Conservation (phyloP, 2,113 vertebrate species). For the Microtus montanus region DNA sequence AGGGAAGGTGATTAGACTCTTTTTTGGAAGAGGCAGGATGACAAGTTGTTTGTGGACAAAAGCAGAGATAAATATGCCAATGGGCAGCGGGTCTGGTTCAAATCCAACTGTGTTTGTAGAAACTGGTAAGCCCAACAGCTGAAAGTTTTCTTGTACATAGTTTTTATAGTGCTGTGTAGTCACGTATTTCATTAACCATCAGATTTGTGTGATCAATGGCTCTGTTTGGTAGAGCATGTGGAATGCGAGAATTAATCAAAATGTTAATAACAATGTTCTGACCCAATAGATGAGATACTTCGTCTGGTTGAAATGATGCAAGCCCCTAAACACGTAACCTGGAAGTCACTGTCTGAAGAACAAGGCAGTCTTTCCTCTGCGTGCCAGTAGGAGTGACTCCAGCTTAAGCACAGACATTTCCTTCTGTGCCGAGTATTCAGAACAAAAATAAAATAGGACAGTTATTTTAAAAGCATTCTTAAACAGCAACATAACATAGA, state of each 20-base stretch:
- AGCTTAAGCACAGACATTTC: neutral
- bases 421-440: neutral
- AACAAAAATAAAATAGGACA: neutral
- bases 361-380: neutral
- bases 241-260: neutral
- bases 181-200: neutral
- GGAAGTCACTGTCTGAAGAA: neutral
- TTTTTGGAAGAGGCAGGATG: neutral
- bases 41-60: neutral
- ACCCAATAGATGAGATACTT: neutral
- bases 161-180: neutral
- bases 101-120: constrained; percentile 47
- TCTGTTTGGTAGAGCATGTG: neutral
- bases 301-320: no score
- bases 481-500: neutral
- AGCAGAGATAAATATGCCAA: neutral
- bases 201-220: neutral
- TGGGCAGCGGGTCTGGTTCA: neutral
- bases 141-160: neutral
- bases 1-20: no score
- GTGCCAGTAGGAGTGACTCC: neutral
- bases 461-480: constrained; percentile 36
- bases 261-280: neutral
- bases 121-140: neutral
- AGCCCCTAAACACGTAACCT: neutral